Base-by-base conservation (phyloP, 2,888 invertebrate species). In the Dolichomitus sp. region DNA sequence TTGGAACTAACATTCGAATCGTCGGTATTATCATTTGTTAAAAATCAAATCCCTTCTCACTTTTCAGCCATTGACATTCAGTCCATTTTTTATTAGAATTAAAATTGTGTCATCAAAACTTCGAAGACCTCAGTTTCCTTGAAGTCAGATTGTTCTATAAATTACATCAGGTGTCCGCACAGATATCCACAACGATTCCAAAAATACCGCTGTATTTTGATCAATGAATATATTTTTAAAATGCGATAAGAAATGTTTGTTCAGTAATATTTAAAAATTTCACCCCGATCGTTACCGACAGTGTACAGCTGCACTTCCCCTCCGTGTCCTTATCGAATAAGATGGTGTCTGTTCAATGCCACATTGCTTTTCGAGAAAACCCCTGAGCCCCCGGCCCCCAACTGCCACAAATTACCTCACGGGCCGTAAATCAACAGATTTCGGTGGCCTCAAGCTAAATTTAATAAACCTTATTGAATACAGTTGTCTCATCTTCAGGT, bases 291-390 rank as follows among this genome's bases (percentile, higher is more conserved):
- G 0, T 42, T 42, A 3, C 14, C 42, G 14, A 42, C 14, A 0
- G 42, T 42, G 9, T 11, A 14, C 14, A 42, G 12, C 42, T 14
- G 14, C 42, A 14, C 14, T 14, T 14, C 42, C 14, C 42, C 12
- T 42, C 4, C 42, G 14, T 42, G 4, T 42, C 42, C 42, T 14
- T 42, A 14, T 12, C 42, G 42, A 42, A 42, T 14, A 14, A 11
- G 14, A 14, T 14, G n/a, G n/a, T 65, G 37, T 37, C 37, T 37
- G 37, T 37, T 37, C 14, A 11, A 19, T 57, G 11, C 14, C n/a
- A 14, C 54, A 65, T 79, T 70, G 54, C 27, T 59, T n/a, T 14
- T 48, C 33, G 45, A 1, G 11, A 63, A 52, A 52, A 52, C 52
- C 17, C 52, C 4, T 52, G 2, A 52, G 9, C 2, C 9, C 19